Percentiles rank a stretch among this genome's conserved stretches.
Evolutionary conservation across 1,140 invertebrate genomes (phyloP).

Genomic region (Danaus plexippus): DNA sequence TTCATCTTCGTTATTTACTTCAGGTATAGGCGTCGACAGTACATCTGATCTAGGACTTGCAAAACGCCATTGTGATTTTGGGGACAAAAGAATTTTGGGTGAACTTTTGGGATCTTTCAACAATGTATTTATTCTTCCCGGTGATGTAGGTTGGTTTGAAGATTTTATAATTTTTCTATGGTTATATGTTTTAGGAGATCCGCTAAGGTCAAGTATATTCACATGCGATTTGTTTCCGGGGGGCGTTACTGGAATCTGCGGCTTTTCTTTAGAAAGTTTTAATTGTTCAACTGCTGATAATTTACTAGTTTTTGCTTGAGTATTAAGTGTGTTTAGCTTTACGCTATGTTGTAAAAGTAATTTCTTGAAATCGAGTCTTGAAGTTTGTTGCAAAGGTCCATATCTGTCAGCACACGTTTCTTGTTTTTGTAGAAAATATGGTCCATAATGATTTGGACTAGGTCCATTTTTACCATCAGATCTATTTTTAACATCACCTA

Average conservation of each 20-base stretch:
- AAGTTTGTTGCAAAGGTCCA: slow-evolving; percentile 76
- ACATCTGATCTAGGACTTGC: slow-evolving; percentile 83
- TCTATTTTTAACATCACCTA: slow-evolving; percentile 68
- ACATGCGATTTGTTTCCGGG: slow-evolving; percentile 62
- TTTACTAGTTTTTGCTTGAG: slow-evolving; percentile 73
- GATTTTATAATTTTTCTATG: slow-evolving; percentile 73
- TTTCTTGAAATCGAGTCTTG: slow-evolving; percentile 86
- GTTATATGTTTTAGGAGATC: slow-evolving; percentile 77
- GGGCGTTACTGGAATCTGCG: slow-evolving; percentile 45
- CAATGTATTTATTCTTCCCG: slow-evolving; percentile 59
- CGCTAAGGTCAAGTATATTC: slow-evolving; percentile 76
- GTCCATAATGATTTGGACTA: slow-evolving; percentile 13
- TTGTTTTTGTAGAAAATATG: slow-evolving; percentile 64
- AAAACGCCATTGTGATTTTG: slow-evolving; percentile 80
- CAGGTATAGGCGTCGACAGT: slow-evolving; percentile 87
- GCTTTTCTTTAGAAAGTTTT: slow-evolving; percentile 78
- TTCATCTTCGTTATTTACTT: slow-evolving; percentile 83
- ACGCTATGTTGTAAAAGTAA: slow-evolving; percentile 80
- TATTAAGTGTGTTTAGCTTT: slow-evolving; percentile 72
- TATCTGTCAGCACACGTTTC: slow-evolving; percentile 73
- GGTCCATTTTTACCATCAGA: slow-evolving; percentile 54
- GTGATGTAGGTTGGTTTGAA: slow-evolving; percentile 71
- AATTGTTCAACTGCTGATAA: slow-evolving; percentile 87
- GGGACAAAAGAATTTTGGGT: slow-evolving; percentile 78
- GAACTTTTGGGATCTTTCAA: slow-evolving; percentile 72